These are phyloP conservation scores for Netelia fuscicornis DNA, from an alignment of 2,888 invertebrate species.

Conservation along the genomic window DNA sequence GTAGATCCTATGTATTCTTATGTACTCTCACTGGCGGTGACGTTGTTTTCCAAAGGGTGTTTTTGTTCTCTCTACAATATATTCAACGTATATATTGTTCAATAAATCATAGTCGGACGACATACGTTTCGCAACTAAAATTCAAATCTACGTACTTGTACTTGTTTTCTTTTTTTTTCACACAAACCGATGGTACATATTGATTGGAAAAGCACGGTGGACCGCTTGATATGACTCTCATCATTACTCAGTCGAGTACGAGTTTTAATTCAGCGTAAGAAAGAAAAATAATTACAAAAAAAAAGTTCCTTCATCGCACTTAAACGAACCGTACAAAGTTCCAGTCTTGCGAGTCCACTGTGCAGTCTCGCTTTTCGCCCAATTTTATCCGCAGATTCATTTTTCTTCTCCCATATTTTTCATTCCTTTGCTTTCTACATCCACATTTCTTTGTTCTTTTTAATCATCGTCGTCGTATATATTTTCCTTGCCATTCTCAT, in stretches of 20 bases:
- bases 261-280: slow-evolving; percentile 5
- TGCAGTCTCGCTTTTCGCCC: slow-evolving; percentile 11
- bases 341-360: slow-evolving; percentile 46
- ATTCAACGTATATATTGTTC: slow-evolving; percentile 15
- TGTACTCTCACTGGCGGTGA: slow-evolving; percentile 71
- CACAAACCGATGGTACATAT: slow-evolving; percentile 20
- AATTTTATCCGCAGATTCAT: slow-evolving; percentile 20
- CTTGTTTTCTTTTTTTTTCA: slow-evolving; percentile 29
- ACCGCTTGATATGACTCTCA: slow-evolving; percentile 49
- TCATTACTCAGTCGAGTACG: slow-evolving; percentile 28
- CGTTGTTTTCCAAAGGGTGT: slow-evolving; percentile 53
- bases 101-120: slow-evolving; percentile 3
- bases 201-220: slow-evolving; percentile 31
- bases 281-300: background rate
- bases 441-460: slow-evolving; percentile 15
- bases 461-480: slow-evolving; percentile 22
- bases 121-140: slow-evolving; percentile 38
- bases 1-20: background rate
- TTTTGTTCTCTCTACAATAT: background rate
- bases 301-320: background rate
- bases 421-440: background rate
- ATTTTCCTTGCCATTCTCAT: slow-evolving; percentile 56
- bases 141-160: slow-evolving; percentile 49
- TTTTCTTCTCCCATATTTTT: slow-evolving; percentile 17
- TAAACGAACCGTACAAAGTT: background rate